Conservation (phyloP, 1,140 invertebrate species). For the Luehdorfia chinensis region DNA sequence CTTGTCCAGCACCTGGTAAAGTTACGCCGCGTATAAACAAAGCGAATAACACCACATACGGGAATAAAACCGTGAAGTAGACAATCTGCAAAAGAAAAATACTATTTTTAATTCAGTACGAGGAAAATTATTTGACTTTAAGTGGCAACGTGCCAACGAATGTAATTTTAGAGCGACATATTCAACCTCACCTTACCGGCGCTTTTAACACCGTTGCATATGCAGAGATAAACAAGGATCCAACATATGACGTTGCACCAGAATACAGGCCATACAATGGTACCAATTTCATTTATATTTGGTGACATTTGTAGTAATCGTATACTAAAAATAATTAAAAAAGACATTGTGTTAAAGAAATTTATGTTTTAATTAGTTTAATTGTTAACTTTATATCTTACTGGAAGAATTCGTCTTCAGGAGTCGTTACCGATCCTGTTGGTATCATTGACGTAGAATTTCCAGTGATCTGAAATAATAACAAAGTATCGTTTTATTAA, state of each 20-base stretch:
- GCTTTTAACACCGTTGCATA: constrained; percentile 88
- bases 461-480: constrained; percentile 48
- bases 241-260: constrained; percentile 84
- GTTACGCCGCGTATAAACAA: constrained; percentile 86
- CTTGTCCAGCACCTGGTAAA: constrained; percentile 85
- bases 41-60: constrained; percentile 87
- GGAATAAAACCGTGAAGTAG: constrained; percentile 92
- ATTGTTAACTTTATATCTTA: constrained; percentile 70
- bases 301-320: constrained; percentile 83
- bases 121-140: constrained; percentile 27
- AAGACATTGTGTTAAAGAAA: too few species aligned
- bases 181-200: constrained; percentile 79
- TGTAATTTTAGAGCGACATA: constrained; percentile 16
- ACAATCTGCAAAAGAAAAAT: constrained; percentile 80
- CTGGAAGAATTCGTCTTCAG: constrained; percentile 92
- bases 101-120: constrained; percentile 20
- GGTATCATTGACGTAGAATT: constrained; percentile 40
- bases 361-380: too few species aligned
- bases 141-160: constrained; percentile 32
- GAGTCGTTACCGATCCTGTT: constrained; percentile 77
- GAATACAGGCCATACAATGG: constrained; percentile 85
- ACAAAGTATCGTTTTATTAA: constrained; percentile 12
- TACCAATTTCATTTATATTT: constrained; percentile 82
- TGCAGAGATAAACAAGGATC: constrained; percentile 87
- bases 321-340: constrained; percentile 74